These are phyloP conservation scores for Metopolophium dirhodum DNA, from an alignment of 1,140 invertebrate genomes.

Conservation along the genomic window DNA sequence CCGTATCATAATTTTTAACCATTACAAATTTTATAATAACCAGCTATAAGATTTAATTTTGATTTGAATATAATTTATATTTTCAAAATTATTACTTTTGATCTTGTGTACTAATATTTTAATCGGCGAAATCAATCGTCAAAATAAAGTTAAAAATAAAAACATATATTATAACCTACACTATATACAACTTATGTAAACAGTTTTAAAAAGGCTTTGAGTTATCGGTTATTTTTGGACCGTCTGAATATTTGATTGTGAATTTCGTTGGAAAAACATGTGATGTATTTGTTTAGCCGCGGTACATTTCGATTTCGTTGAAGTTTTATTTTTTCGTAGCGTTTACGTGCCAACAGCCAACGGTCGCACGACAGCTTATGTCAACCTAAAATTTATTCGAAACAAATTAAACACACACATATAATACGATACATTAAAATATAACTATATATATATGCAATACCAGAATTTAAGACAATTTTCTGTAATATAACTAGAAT, in stretches of 20 bases:
- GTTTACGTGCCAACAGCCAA: neutral
- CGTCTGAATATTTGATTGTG: neutral
- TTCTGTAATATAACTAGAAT: neutral
- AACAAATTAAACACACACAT: neutral
- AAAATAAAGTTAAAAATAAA: neutral
- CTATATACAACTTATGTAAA: neutral
- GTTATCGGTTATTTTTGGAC: neutral
- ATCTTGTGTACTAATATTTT: too few species aligned
- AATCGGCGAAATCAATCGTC: neutral
- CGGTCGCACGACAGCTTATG: neutral
- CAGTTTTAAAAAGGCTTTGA: neutral
- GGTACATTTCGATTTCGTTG: neutral
- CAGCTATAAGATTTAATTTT: too few species aligned
- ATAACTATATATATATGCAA: neutral
- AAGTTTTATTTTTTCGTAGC: neutral
- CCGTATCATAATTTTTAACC: too few species aligned
- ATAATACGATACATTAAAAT: neutral
- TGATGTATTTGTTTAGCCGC: neutral
- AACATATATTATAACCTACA: too few species aligned
- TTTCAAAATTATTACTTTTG: too few species aligned
- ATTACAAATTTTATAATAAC: too few species aligned
- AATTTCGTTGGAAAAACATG: neutral
- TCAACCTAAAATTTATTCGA: neutral
- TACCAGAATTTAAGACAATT: neutral
- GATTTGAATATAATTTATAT: too few species aligned